Conservation (phyloP, 2,113 vertebrate genomes). For the Eubucco bourcierii region DNA sequence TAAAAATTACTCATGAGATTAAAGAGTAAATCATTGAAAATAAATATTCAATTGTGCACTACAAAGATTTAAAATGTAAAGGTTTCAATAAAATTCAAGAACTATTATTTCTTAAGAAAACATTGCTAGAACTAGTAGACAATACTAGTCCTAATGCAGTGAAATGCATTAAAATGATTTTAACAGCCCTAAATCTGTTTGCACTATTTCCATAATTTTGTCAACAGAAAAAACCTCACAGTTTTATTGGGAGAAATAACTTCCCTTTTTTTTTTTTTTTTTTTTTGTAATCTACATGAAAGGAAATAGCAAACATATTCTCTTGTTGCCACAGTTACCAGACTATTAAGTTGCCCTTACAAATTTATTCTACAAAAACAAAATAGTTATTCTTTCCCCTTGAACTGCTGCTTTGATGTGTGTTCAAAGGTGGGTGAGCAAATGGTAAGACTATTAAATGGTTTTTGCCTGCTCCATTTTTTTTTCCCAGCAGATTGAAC, state of each 20-base stretch:
- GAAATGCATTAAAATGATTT: neutral
- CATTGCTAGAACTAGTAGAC: neutral
- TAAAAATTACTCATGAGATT: neutral
- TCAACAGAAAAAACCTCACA: neutral
- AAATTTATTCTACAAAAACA: constrained; percentile 43
- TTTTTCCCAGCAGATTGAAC: neutral
- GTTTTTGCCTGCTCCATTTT: neutral
- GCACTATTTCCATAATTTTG: constrained; percentile 24
- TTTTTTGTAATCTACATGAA: constrained; percentile 29
- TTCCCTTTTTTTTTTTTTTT: neutral
- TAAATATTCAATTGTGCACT: neutral
- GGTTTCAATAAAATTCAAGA: neutral
- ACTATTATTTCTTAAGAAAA: neutral
- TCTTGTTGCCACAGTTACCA: constrained; percentile 54
- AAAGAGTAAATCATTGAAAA: neutral
- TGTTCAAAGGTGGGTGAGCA: constrained; percentile 56
- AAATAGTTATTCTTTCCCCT: neutral
- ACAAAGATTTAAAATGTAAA: neutral
- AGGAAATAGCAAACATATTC: constrained; percentile 28
- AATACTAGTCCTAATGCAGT: neutral
- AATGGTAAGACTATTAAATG: constrained; percentile 18
- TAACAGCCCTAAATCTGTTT: constrained; percentile 1
- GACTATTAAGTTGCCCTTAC: neutral
- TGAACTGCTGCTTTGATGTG: constrained; percentile 46
- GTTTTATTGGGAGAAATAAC: constrained; percentile 12